A percentile compares a stretch with the other conserved stretches of the same genome.
Conservation (phyloP, 2,797 vertebrate species). For the Spondyliosoma cantharus region DNA sequence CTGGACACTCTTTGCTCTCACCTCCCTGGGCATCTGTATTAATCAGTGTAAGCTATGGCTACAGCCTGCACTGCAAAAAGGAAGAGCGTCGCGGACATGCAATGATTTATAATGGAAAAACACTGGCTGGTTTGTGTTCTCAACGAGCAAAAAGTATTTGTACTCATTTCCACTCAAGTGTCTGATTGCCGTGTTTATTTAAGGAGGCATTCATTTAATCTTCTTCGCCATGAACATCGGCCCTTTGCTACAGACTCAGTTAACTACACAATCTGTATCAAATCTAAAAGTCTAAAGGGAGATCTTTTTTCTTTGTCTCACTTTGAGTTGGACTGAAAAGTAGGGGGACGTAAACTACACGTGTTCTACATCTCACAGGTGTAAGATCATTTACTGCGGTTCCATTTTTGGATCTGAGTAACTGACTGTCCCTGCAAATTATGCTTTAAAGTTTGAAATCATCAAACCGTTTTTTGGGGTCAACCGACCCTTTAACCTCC, state of each 20-base stretch:
- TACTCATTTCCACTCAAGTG: slow-evolving; percentile 65
- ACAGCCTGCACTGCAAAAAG: slow-evolving; percentile 55
- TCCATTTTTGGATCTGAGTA: not conserved
- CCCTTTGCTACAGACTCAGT: slow-evolving; percentile 33
- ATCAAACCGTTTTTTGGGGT: not conserved
- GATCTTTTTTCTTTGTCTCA: slow-evolving; percentile 13
- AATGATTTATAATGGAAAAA: slow-evolving; percentile 80
- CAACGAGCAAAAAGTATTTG: slow-evolving; percentile 70
- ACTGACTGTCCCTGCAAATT: not conserved
- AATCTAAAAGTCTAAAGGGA: slow-evolving; percentile 28
- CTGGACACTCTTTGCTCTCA: slow-evolving; percentile 41
- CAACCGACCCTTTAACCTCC: slow-evolving; percentile 10
- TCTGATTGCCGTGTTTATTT: slow-evolving; percentile 71
- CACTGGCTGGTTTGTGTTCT: slow-evolving; percentile 64
- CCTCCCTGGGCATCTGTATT: slow-evolving; percentile 44
- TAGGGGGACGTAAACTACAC: not conserved
- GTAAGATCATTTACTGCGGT: not conserved
- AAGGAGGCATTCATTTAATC: slow-evolving; percentile 59
- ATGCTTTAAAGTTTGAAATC: not conserved
- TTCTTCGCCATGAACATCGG: slow-evolving; percentile 47
- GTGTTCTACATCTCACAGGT: slow-evolving; percentile 1
- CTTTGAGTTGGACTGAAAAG: slow-evolving; percentile 17
- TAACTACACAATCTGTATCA: slow-evolving; percentile 32
- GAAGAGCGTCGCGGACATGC: slow-evolving; percentile 39
- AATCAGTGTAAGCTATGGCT: slow-evolving; percentile 54